Base-by-base conservation (phyloP, 2,888 invertebrate species). In the Ptilodon capucinus region DNA sequence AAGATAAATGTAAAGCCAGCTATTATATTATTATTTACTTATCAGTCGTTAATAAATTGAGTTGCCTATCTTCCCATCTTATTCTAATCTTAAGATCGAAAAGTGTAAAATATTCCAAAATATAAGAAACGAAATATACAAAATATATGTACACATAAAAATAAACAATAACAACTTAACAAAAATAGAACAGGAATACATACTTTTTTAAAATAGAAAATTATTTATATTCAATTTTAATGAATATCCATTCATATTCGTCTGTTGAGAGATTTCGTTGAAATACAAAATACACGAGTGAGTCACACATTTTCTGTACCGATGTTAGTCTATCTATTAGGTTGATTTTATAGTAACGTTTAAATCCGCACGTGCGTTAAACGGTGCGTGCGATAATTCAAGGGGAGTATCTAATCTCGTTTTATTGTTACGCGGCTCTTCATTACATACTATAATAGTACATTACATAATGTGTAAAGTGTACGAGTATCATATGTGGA, bases 81-180 rank as follows among this genome's bases (percentile, higher is more conserved):
- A 49, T 43, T 14, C 55, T 43, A 38, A 44, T 47, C 50, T 49
- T 49, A 44, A 42, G 32, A 48, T 40, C 18, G 18, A 3, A 34
- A 34, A 40, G 28, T 51, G 38, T 49, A 38, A 14, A 42, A 40
- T 45, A 51, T 47, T 48, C 52, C 41, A 51, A 54, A 58, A 57
- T 50, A 57, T 55, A 64, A n/a, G 42, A 61, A 57, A 64, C 36
- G 5, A 53, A 57, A 55, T 61, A 48, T 54, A 64, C 59, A 59
- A 54, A 16, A 28, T 59, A 57, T 61, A 64, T 64, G 44, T 59
- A 64, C 64, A 64, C 40, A 51, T 21, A 28, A 28, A 59, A 54
- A 51, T 58, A 57, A 54, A 60, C 11, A 51, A 17, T 11, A 34
- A 8, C 7, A 34, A 16, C 9, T 17, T 35, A 35, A 60, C 42